Conservation (phyloP, 1,140 invertebrate species). For the Anthonomus grandis region DNA sequence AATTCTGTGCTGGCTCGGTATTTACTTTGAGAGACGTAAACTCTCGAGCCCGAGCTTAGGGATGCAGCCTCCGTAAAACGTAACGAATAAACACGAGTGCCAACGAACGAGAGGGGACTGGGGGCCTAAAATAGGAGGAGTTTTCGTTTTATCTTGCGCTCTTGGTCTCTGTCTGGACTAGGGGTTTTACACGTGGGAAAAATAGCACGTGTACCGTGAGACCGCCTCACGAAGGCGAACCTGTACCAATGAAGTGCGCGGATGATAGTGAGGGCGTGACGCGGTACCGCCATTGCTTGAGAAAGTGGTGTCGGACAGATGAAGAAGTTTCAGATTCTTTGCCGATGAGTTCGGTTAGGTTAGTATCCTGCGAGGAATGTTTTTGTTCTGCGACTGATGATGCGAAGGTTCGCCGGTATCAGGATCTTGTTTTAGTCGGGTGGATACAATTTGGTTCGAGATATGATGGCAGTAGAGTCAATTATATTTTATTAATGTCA, state of each 20-base stretch:
- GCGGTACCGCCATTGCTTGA: conserved; percentile 36
- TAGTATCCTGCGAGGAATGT: conserved; percentile 24
- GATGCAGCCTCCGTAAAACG: conserved; percentile 33
- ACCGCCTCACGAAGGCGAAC: conserved; percentile 24
- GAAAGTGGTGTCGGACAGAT: neutral
- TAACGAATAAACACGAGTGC: conserved; percentile 12
- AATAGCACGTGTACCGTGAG: conserved; percentile 40
- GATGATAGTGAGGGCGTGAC: conserved; percentile 31
- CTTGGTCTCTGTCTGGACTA: conserved; percentile 39
- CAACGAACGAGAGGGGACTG: conserved; percentile 9
- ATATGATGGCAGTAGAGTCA: too few species aligned
- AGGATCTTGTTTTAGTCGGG: conserved; percentile 4
- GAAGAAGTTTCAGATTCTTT: conserved; percentile 24
- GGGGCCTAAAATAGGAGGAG: too few species aligned
- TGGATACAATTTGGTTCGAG: neutral
- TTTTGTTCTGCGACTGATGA: conserved; percentile 18
- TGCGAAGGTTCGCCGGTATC: too few species aligned
- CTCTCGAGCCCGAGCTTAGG: conserved; percentile 42
- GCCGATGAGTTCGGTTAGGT: conserved; percentile 12
- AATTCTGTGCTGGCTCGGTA: conserved; percentile 46
- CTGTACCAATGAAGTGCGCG: conserved; percentile 23
- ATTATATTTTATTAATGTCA: too few species aligned
- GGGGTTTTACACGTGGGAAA: conserved; percentile 45
- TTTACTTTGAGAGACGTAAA: conserved; percentile 42
- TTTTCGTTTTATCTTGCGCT: conserved; percentile 40